Evolutionary conservation across 2,113 vertebrate genomes (phyloP).

Genomic region (Vidua chalybeata): DNA sequence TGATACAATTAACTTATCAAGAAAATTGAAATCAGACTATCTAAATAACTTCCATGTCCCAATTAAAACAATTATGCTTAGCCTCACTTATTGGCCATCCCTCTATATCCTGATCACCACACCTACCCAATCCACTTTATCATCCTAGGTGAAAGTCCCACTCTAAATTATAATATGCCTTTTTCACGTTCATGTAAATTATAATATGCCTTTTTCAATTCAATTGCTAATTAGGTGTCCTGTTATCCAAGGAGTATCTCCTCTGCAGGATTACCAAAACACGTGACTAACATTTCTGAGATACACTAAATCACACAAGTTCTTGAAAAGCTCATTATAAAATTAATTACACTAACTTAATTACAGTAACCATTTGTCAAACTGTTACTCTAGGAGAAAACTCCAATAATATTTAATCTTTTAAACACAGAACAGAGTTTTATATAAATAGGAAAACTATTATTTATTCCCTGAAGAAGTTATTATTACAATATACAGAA

Average conservation of each 20-base stretch:
- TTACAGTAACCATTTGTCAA: slow-evolving; percentile 1
- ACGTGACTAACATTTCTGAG: not conserved
- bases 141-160: not conserved
- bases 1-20: not conserved
- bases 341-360: slow-evolving; percentile 8
- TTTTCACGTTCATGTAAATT: not conserved
- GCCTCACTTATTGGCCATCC: not conserved
- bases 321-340: slow-evolving; percentile 22
- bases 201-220: not conserved
- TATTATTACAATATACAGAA: not conserved
- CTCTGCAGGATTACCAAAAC: not conserved
- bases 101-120: not conserved
- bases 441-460: not conserved
- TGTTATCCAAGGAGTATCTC: not conserved
- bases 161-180: not conserved
- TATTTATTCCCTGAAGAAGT: not conserved
- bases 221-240: not conserved
- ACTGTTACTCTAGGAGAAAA: not conserved
- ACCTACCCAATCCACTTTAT: not conserved
- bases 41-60: not conserved
- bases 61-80: not conserved
- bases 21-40: not conserved
- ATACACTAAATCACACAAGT: not conserved
- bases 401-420: not conserved
- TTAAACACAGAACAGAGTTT: not conserved